phyloP scores from a whole-genome alignment of 2,888 invertebrate species.

The Drosophila subsilvestris region DNA sequence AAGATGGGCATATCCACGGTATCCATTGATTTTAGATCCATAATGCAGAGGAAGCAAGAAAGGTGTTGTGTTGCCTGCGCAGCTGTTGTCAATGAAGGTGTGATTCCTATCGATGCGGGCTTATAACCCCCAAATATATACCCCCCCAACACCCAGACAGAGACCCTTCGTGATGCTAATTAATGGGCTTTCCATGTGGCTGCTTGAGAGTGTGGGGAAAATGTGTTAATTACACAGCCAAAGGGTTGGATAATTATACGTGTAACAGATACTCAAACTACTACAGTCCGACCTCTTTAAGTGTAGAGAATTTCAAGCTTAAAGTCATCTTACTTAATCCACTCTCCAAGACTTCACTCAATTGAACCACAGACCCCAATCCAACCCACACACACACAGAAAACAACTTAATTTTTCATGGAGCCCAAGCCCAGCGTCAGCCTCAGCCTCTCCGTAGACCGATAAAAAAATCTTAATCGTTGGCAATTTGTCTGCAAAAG shows the following conservation, averaged over 20 bases:
- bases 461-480: conserved; percentile 74
- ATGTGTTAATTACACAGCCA: conserved; percentile 59
- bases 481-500: conserved; percentile 64
- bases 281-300: background rate
- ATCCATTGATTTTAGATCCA: conserved; percentile 50
- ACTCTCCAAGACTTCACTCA: conserved; percentile 17
- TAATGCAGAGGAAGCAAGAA: conserved; percentile 1
- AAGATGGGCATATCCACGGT: conserved; percentile 75
- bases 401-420: conserved; percentile 44
- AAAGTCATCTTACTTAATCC: background rate
- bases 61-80: background rate
- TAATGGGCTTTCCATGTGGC: conserved; percentile 37
- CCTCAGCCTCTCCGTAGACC: conserved; percentile 33
- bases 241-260: conserved; percentile 18
- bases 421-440: no score
- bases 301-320: background rate
- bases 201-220: conserved; percentile 17
- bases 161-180: conserved; percentile 47
- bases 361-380: conserved; percentile 7
- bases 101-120: conserved; percentile 4
- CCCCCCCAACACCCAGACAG: background rate
- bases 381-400: background rate
- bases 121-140: conserved; percentile 38
- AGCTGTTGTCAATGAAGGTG: conserved; percentile 10
- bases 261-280: conserved; percentile 8